Percentiles rank a stretch among this genome's conserved stretches.
Evolutionary conservation across 2,888 invertebrate species (phyloP).

Genomic region (Ophion obscuratus): DNA sequence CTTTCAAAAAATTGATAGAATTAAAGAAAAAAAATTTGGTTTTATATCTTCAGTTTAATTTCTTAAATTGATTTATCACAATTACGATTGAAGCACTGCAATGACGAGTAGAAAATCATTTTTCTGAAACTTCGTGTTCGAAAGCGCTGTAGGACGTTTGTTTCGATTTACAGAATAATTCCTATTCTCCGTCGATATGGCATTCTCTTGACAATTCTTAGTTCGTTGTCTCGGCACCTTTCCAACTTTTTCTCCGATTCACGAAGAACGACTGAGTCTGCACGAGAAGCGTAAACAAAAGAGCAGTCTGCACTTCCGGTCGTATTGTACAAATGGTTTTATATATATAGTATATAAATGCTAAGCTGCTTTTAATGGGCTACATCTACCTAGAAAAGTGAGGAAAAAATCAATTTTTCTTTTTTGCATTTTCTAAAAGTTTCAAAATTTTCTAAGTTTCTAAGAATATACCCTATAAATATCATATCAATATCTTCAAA

Average conservation of each 20-base stretch:
- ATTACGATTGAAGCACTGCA: not conserved
- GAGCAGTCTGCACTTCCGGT: conserved; percentile 29
- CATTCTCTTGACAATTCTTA: conserved; percentile 7
- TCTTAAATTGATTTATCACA: not conserved
- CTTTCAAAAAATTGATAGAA: no score
- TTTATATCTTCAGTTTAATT: no score
- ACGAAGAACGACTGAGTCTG: conserved; percentile 28
- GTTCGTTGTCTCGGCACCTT: conserved; percentile 32
- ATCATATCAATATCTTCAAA: no score
- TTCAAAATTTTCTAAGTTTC: no score
- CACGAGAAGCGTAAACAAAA: conserved; percentile 37
- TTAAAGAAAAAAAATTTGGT: no score
- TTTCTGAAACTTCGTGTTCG: not conserved
- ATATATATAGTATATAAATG: not conserved
- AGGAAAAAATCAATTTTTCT: not conserved
- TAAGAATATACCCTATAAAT: no score
- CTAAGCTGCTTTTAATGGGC: not conserved
- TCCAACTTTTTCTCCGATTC: conserved; percentile 50
- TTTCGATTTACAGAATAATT: conserved; percentile 27
- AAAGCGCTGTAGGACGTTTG: not conserved
- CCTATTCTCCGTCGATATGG: not conserved
- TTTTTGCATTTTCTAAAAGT: no score
- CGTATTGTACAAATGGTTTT: conserved; percentile 1
- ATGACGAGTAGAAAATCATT: not conserved
- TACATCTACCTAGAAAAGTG: no score